These are phyloP conservation scores for Euwallacea fornicatus DNA, from an alignment of 1,140 invertebrate species.

Conservation along the genomic window DNA sequence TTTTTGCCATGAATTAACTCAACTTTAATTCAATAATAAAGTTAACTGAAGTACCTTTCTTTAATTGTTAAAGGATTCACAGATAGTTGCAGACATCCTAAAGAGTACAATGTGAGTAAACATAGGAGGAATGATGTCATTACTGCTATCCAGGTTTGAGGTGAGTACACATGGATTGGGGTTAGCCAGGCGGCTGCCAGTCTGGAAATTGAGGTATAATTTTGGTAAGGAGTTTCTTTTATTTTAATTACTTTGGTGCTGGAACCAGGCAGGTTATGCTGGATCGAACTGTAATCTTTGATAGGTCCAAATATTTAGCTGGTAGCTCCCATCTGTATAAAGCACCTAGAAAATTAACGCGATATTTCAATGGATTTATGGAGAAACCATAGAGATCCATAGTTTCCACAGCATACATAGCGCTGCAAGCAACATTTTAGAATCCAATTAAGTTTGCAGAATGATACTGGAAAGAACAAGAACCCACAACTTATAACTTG, in stretches of 20 bases:
- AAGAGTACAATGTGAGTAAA: slow-evolving; percentile 15
- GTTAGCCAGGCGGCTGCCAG: slow-evolving; percentile 43
- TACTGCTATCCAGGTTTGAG: slow-evolving; percentile 45
- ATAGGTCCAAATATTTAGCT: slow-evolving; percentile 59
- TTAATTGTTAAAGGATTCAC: not conserved
- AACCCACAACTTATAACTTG: no score
- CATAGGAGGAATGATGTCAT: slow-evolving; percentile 6
- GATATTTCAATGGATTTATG: no score
- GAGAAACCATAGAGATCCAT: no score
- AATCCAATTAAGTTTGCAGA: no score
- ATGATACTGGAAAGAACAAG: no score
- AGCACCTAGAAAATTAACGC: slow-evolving; percentile 53
- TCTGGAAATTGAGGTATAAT: slow-evolving; percentile 33
- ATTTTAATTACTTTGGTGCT: slow-evolving; percentile 55
- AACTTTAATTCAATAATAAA: not conserved
- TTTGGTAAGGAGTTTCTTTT: not conserved
- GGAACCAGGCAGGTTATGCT: slow-evolving; percentile 63
- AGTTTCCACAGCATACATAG: no score
- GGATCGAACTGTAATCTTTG: slow-evolving; percentile 58
- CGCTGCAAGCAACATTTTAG: no score
- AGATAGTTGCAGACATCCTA: not conserved
- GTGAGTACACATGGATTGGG: slow-evolving; percentile 44
- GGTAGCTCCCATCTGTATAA: slow-evolving; percentile 63
- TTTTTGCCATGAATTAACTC: no score
- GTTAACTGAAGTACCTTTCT: not conserved